A percentile compares a stretch with the other conserved stretches of the same genome.
Conservation (phyloP, 1,140 invertebrate species). For the Zelostemma sp. region DNA sequence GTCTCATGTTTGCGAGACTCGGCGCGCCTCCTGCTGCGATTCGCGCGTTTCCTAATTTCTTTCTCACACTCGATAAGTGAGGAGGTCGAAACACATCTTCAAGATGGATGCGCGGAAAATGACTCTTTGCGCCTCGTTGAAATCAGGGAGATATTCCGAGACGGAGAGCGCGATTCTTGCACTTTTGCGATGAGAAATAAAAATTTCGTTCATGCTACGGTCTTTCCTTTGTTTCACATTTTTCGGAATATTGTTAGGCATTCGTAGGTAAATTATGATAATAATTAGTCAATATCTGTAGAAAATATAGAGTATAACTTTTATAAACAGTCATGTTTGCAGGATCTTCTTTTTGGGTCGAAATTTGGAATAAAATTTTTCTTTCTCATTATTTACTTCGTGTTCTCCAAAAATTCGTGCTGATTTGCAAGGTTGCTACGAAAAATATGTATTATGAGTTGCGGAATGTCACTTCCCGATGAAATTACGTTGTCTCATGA, state of each 20-base stretch:
- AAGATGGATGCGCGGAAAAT: constrained; percentile 28
- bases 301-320: background rate
- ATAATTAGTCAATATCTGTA: background rate
- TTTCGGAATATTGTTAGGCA: background rate
- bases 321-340: background rate
- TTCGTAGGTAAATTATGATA: background rate
- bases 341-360: background rate
- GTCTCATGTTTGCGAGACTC: constrained; percentile 39
- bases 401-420: no score
- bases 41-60: constrained; percentile 43
- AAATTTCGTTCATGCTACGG: background rate
- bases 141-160: constrained; percentile 39
- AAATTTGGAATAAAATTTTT: no score
- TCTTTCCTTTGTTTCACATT: background rate
- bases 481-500: background rate
- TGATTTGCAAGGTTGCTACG: no score
- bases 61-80: constrained; percentile 28
- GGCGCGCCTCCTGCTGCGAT: constrained; percentile 43
- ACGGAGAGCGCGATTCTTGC: constrained; percentile 11
- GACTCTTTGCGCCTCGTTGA: constrained; percentile 29
- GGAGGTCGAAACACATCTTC: constrained; percentile 25
- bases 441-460: no score
- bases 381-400: no score
- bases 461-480: no score
- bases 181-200: constrained; percentile 3